Evolutionary conservation across 35 echinoderm and acorn worm species (phyloP).

Genomic region (Acanthaster planci): DNA sequence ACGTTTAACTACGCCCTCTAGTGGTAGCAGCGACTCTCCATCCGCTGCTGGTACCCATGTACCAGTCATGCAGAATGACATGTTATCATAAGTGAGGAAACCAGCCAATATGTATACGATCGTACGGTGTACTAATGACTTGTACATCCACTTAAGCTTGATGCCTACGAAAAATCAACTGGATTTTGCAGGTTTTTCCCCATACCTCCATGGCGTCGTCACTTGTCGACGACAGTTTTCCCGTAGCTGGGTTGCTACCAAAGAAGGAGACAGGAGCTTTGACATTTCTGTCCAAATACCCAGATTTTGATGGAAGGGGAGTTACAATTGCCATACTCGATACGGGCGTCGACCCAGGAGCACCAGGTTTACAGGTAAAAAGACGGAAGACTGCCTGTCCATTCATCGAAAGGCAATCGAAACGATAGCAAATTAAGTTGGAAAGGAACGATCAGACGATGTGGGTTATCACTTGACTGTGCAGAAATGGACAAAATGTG

Average conservation of each 20-base stretch:
- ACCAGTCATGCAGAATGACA: no score
- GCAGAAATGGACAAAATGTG: no score
- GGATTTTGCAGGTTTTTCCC: no score
- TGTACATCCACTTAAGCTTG: conserved; percentile 32
- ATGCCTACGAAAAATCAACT: conserved; percentile 39
- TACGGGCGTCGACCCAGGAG: conserved; percentile 98
- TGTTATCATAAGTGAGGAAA: no score
- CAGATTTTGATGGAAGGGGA: conserved; percentile 97
- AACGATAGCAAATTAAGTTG: no score
- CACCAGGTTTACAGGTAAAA: conserved; percentile 97
- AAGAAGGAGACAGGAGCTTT: conserved; percentile 93
- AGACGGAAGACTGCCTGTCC: no score
- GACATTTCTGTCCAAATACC: conserved; percentile 87
- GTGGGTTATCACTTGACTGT: no score
- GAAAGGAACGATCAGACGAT: no score
- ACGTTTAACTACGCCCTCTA: no score
- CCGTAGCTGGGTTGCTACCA: conserved; percentile 77
- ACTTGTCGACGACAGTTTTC: conserved; percentile 79
- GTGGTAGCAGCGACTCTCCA: no score
- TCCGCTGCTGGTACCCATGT: no score
- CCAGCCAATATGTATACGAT: background rate
- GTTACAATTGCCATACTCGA: conserved; percentile 89
- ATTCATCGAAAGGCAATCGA: no score
- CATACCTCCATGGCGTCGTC: conserved; percentile 38
- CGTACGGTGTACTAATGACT: background rate